Conservation (phyloP, 2,888 invertebrate species). For the Temnothorax rugatulus region DNA sequence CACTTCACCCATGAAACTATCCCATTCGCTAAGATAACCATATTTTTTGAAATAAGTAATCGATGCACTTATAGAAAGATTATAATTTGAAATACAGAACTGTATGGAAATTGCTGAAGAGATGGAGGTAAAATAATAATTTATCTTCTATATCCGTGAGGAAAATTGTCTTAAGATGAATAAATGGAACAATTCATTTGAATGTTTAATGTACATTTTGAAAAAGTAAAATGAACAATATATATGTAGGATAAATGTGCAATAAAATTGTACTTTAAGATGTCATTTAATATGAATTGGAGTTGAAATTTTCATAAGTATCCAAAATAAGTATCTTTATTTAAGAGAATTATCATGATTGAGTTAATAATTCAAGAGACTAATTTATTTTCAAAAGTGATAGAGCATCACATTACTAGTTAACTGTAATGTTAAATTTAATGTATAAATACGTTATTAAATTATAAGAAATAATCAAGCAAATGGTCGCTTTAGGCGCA, state of each 20-base stretch:
- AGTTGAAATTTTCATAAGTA: background rate
- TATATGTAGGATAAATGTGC: background rate
- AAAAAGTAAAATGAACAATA: background rate
- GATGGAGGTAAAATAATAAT: background rate
- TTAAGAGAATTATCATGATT: background rate
- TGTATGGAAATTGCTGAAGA: background rate
- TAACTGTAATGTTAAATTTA: constrained; percentile 6
- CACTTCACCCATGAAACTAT: constrained; percentile 55
- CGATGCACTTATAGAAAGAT: background rate
- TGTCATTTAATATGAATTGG: background rate
- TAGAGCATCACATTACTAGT: background rate
- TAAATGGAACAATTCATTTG: background rate
- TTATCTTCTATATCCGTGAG: background rate
- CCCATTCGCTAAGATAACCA: constrained; percentile 13
- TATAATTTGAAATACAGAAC: constrained; percentile 15
- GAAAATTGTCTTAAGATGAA: background rate
- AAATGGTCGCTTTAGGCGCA: background rate
- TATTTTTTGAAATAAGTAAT: constrained; percentile 12
- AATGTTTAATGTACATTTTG: background rate
- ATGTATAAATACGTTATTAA: background rate
- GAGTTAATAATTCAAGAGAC: background rate
- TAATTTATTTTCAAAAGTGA: background rate
- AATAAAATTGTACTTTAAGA: background rate
- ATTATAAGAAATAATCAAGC: background rate
- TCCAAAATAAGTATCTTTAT: background rate